Evolutionary conservation across 2,888 invertebrate species (phyloP).

Genomic region (Parnassius apollo): DNA sequence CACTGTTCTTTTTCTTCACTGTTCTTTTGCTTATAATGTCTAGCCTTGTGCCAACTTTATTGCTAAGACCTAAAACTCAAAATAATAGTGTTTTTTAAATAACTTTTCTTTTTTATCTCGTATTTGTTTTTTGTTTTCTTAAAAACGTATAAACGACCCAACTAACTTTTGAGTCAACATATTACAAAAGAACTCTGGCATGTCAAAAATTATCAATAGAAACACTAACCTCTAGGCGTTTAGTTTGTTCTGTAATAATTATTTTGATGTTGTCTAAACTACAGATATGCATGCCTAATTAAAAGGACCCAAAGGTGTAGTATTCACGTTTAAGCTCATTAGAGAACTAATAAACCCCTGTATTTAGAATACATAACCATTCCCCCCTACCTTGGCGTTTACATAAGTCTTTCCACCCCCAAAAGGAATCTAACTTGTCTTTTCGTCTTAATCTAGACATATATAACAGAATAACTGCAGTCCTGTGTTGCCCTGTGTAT

Average conservation of each 20-base stretch:
- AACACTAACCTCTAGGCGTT: conserved; percentile 20
- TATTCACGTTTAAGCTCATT: conserved; percentile 44
- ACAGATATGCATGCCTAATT: conserved; percentile 47
- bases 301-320: conserved; percentile 76
- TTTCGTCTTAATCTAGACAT: conserved; percentile 30
- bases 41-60: conserved; percentile 14
- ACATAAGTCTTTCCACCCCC: conserved; percentile 34
- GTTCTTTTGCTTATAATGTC: conserved; percentile 14
- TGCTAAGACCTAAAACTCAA: conserved; percentile 37
- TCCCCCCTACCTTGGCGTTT: conserved; percentile 78
- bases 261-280: conserved; percentile 47
- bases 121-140: background rate
- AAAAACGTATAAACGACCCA: too few relatives aligned
- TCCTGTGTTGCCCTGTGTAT: conserved; percentile 37
- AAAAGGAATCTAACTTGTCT: conserved; percentile 49
- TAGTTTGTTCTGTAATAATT: conserved; percentile 32
- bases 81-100: conserved; percentile 21
- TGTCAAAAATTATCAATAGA: conserved; percentile 22
- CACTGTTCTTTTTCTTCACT: conserved; percentile 30
- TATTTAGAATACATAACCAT: conserved; percentile 50
- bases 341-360: conserved; percentile 52
- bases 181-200: conserved; percentile 2
- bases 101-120: background rate
- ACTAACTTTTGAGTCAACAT: too few relatives aligned
- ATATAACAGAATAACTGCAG: conserved; percentile 23